Percentiles rank a stretch among this genome's conserved stretches.
Conservation (phyloP, 30 jellyfish, hydroid and myxozoan genomes). For the Pseudorhiza aurosa region DNA sequence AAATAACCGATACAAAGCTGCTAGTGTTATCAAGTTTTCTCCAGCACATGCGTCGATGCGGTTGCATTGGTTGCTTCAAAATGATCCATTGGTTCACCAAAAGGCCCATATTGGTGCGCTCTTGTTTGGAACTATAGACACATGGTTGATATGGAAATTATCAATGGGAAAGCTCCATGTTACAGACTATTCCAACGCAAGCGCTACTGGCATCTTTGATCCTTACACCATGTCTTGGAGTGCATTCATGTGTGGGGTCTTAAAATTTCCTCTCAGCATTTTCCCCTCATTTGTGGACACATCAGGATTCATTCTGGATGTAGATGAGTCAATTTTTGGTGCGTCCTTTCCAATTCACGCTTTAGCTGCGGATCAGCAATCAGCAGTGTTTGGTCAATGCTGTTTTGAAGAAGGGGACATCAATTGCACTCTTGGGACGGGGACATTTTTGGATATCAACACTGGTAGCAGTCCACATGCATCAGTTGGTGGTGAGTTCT, state of each 20-base stretch:
- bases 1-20: constrained; percentile 53
- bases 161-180: constrained; percentile 66
- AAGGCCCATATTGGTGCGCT: constrained; percentile 68
- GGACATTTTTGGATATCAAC: constrained; percentile 83
- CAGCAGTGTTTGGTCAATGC: constrained; percentile 87
- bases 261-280: constrained; percentile 42
- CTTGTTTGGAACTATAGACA: constrained; percentile 86
- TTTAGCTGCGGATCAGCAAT: constrained; percentile 88
- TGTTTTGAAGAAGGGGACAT: constrained; percentile 81
- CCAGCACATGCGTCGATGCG: constrained; percentile 67
- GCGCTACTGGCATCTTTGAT: constrained; percentile 71
- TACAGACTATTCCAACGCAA: constrained; percentile 71
- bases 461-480: constrained; percentile 84
- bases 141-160: constrained; percentile 90
- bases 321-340: constrained; percentile 83
- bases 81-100: constrained; percentile 51
- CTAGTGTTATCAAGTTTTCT: constrained; percentile 47
- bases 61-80: constrained; percentile 66
- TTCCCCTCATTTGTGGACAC: constrained; percentile 62
- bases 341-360: constrained; percentile 78
- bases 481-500: constrained; percentile 70
- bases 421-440: constrained; percentile 88
- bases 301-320: constrained; percentile 67
- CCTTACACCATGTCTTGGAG: constrained; percentile 59
- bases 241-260: constrained; percentile 28